These are phyloP conservation scores for Himantopus leucocephalus DNA, from an alignment of 2,113 vertebrate genomes.

Conservation along the genomic window DNA sequence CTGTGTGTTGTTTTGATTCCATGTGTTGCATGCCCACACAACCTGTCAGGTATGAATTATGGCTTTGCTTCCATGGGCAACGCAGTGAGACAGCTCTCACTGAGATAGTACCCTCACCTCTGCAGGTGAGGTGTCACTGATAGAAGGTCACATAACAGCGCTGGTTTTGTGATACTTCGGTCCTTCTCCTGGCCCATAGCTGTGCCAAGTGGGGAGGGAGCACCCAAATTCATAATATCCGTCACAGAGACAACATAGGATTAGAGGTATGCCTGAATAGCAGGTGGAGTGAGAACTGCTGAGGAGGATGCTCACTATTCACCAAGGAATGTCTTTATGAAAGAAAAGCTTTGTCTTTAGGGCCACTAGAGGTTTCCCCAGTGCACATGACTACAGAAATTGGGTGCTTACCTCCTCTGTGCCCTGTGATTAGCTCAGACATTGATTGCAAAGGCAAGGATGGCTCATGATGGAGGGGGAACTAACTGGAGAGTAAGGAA, in stretches of 20 bases:
- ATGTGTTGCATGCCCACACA: not conserved
- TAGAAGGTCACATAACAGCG: fast-evolving
- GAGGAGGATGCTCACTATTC: not conserved
- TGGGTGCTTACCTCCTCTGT: not conserved
- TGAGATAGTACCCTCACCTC: not conserved
- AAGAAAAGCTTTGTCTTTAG: not conserved
- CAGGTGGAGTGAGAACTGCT: not conserved
- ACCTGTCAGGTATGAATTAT: not conserved
- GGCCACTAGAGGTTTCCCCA: not conserved
- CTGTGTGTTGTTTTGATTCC: not conserved
- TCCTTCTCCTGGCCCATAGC: not conserved
- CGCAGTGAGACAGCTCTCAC: not conserved
- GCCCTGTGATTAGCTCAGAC: not conserved
- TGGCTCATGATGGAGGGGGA: not conserved
- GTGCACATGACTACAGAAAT: not conserved
- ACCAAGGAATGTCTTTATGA: not conserved
- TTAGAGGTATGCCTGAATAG: not conserved
- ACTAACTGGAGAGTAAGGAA: not conserved
- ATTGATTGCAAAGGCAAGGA: not conserved
- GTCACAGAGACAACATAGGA: not conserved
- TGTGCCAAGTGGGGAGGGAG: not conserved
- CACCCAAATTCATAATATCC: not conserved
- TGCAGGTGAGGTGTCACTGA: not conserved
- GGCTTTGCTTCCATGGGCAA: not conserved
- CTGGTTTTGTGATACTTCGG: not conserved